These are phyloP conservation scores for Sterrhoptilus dennistouni DNA, from an alignment of 2,113 vertebrate species.

Conservation along the genomic window DNA sequence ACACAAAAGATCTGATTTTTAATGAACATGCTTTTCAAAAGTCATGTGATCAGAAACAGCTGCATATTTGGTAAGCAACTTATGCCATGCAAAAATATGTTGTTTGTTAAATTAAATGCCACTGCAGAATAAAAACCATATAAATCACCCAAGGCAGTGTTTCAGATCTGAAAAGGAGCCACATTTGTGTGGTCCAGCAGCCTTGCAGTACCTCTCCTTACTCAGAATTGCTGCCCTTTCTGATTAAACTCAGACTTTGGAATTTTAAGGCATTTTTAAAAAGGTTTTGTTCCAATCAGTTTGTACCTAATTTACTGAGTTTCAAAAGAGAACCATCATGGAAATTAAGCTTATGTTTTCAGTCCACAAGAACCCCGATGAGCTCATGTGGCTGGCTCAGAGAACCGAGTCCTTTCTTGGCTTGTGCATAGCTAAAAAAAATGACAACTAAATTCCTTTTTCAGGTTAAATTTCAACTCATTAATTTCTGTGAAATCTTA, in stretches of 20 bases:
- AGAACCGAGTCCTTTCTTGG: not conserved
- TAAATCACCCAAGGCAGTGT: not conserved
- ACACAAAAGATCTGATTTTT: not conserved
- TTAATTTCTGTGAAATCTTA: not conserved
- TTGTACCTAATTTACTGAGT: not conserved
- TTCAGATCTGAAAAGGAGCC: not conserved
- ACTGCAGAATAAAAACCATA: not conserved
- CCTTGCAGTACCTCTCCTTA: not conserved
- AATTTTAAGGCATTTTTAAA: not conserved
- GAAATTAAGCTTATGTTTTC: not conserved
- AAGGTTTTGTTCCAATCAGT: not conserved
- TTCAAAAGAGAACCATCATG: not conserved
- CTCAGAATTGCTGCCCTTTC: not conserved
- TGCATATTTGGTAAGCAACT: not conserved
- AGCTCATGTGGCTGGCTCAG: fast-evolving
- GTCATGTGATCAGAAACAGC: not conserved
- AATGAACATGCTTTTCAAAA: not conserved
- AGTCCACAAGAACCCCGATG: not conserved
- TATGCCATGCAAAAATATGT: not conserved
- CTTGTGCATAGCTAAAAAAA: not conserved
- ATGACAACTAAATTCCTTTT: not conserved
- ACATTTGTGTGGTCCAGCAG: fast-evolving
- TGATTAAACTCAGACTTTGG: not conserved
- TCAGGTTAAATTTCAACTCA: not conserved
- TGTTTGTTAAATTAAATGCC: not conserved